Conservation (phyloP, 2,888 invertebrate genomes). For the Parnassius apollo region DNA sequence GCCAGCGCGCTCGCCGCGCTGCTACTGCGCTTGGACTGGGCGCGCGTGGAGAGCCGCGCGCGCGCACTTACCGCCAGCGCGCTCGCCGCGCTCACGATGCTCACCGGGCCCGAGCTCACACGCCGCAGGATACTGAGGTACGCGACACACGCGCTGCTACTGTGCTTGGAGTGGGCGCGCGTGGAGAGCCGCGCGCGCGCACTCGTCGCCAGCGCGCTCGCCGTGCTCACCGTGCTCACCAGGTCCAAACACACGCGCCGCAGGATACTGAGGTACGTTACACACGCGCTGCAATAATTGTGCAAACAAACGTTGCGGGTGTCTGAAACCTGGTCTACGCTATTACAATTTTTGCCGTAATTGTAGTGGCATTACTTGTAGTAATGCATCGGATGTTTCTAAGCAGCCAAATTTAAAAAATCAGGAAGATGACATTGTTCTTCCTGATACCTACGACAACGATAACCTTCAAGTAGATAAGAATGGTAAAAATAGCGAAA, state of each 20-base stretch:
- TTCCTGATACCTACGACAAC: too few species aligned
- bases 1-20: background rate
- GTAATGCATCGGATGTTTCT: too few species aligned
- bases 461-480: too few species aligned
- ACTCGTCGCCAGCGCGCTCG: conserved; percentile 47
- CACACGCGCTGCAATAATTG: too few species aligned
- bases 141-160: conserved; percentile 4
- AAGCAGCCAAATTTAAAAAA: too few species aligned
- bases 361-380: too few species aligned
- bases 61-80: background rate
- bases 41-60: conserved; percentile 55
- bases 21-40: conserved; percentile 52
- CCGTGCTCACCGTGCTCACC: conserved; percentile 59
- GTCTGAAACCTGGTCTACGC: too few species aligned
- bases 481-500: too few species aligned
- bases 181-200: conserved; percentile 54
- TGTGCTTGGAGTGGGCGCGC: conserved; percentile 55
- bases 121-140: conserved; percentile 64
- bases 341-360: too few species aligned
- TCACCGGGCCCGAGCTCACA: conserved; percentile 34
- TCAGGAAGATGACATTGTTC: too few species aligned
- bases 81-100: conserved; percentile 25
- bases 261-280: conserved; percentile 39
- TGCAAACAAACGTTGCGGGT: too few species aligned
- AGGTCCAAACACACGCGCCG: conserved; percentile 27